Base-by-base conservation (phyloP, 2,797 vertebrate species). In the Dromococcyx pavoninus region DNA sequence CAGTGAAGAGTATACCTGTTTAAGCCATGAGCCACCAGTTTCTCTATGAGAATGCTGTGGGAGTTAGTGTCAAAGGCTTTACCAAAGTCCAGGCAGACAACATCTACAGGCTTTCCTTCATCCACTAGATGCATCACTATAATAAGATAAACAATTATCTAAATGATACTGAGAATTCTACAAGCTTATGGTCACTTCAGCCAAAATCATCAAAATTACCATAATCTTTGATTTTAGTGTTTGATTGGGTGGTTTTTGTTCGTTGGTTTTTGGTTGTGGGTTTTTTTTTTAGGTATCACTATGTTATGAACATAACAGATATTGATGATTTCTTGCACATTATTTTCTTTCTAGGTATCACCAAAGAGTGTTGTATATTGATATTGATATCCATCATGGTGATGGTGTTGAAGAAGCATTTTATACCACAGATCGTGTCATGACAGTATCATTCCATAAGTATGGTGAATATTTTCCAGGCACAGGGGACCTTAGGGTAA, bases 391-490 rank as follows among this genome's bases (percentile, higher is more conserved):
- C 95, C 99, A 99, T 97, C 99, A 99, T 67, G 99, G 99, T 72
- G 99, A 99, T 94, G 99, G 99, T 83, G 99, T 99, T 84, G 99
- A 99, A 97, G 99, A 99, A 97, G 99, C 98, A 57, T 99, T 99
- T 98, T 99, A 99, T 97, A 99, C 99, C 70, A 99, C 99, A 89
- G 98, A 99, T 96, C 98, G 98, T 67, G 98, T 99, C 77, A 99
- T 99, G 99, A 99, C 98, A 10, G 99, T 99, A 94, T 99, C 99
- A 95, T 99, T 99, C 98, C 99, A 99, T 96, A 99, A 99, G 77
- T 99, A 99, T 23, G 99, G 99, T 89, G 99, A 99, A 95, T 99
- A 99, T 97, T 99, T 99, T 96, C 99, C 99, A 27, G 98, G 98
- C 95, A 99, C 99, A 10, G 99, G 99, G 76, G 98, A 99, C 94